A percentile compares a stretch with the other conserved stretches of the same genome.
These are phyloP conservation scores for Xiphias gladius DNA, from an alignment of 2,113 vertebrate species.

Conservation along the genomic window DNA sequence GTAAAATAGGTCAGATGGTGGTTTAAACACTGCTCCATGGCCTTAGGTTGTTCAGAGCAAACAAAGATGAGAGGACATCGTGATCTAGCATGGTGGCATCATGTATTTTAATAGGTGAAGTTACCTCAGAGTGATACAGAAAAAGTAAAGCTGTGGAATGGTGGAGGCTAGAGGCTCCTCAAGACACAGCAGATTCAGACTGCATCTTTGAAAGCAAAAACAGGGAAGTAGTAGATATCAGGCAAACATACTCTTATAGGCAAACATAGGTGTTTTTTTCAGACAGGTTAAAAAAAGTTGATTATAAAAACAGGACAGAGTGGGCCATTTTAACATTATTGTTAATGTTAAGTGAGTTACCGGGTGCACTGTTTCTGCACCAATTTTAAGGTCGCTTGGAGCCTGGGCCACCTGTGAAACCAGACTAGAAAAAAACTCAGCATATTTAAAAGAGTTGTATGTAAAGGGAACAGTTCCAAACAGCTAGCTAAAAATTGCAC, in stretches of 20 bases:
- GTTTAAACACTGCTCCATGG: conserved; percentile 42
- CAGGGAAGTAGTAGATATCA: not conserved
- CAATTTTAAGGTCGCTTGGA: too few relatives aligned
- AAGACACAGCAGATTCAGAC: not conserved
- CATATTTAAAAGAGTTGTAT: not conserved
- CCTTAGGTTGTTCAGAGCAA: conserved; percentile 49
- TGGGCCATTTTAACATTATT: too few relatives aligned
- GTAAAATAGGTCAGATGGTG: conserved; percentile 59
- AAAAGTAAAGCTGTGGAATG: not conserved
- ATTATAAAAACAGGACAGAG: not conserved
- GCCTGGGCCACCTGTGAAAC: too few relatives aligned
- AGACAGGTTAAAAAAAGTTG: not conserved
- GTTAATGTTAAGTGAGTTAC: not conserved
- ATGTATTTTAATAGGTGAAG: conserved; percentile 25
- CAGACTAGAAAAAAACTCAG: too few relatives aligned
- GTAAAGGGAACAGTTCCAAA: not conserved
- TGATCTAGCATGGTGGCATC: conserved; percentile 10
- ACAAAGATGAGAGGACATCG: conserved; percentile 52
- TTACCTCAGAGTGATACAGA: not conserved
- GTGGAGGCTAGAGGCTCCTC: not conserved
- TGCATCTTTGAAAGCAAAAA: not conserved
- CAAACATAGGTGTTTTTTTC: too few relatives aligned
- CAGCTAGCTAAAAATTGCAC: not conserved
- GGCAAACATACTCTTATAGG: too few relatives aligned
- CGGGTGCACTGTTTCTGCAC: too few relatives aligned